These are phyloP conservation scores for Beroe forskalii DNA, from an alignment of 37 sponge, comb jelly and placozoan species.

Conservation along the genomic window DNA sequence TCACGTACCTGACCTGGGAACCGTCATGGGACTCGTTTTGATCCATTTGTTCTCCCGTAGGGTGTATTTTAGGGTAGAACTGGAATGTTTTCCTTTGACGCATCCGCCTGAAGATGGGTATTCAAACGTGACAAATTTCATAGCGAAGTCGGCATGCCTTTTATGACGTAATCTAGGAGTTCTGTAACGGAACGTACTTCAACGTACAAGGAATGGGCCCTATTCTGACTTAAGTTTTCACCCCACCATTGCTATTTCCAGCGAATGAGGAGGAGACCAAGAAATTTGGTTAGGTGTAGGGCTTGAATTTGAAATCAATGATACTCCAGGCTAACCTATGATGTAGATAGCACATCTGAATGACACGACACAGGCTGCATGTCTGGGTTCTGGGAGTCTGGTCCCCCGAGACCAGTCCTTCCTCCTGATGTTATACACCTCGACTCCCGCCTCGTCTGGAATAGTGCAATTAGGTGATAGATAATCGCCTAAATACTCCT, in stretches of 20 bases:
- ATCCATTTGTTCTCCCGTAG: constrained; percentile 11
- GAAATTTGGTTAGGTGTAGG: too few species aligned
- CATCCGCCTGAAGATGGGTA: constrained; percentile 1
- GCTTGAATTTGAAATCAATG: too few species aligned
- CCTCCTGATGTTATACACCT: constrained; percentile 42
- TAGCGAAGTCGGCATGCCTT: too few species aligned
- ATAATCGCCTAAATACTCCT: too few species aligned
- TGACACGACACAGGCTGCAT: constrained; percentile 18
- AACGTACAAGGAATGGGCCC: too few species aligned
- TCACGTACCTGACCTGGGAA: neutral
- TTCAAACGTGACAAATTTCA: too few species aligned
- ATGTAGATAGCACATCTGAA: constrained; percentile 36
- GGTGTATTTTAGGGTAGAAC: neutral
- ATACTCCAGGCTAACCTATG: too few species aligned
- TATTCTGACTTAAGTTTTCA: too few species aligned
- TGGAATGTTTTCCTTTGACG: neutral
- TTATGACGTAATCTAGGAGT: too few species aligned
- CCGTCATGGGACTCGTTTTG: neutral
- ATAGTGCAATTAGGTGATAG: neutral
- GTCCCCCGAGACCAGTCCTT: constrained; percentile 20
- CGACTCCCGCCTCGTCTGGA: constrained; percentile 5
- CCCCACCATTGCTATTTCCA: too few species aligned
- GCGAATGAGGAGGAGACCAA: too few species aligned
- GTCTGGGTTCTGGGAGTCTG: constrained; percentile 7
- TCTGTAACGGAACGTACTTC: too few species aligned